Evolutionary conservation across 2,113 vertebrate genomes (phyloP).

Genomic region (Porphyrio hochstetteri): DNA sequence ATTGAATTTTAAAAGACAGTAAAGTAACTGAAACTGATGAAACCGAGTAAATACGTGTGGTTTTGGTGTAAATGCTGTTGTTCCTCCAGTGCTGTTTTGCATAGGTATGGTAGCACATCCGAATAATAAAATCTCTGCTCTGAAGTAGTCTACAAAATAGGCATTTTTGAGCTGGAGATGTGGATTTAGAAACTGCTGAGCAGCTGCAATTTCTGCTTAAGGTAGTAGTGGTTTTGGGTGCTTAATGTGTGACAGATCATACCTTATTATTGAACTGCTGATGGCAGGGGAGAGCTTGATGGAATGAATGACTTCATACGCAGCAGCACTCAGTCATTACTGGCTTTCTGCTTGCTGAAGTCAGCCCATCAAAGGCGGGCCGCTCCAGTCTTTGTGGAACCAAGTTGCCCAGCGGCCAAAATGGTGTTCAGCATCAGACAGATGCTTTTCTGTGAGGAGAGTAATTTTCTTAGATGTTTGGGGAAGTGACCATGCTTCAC

Average conservation of each 20-base stretch:
- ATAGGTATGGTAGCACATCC: neutral
- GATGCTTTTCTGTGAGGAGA: neutral
- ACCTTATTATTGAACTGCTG: neutral
- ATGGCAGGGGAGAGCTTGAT: neutral
- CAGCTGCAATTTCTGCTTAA: neutral
- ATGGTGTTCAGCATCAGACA: neutral
- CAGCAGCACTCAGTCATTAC: neutral
- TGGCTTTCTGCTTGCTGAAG: neutral
- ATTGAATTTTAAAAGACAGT: neutral
- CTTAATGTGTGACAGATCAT: neutral
- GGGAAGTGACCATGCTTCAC: neutral
- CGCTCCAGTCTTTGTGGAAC: neutral
- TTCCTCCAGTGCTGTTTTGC: neutral
- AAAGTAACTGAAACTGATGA: neutral
- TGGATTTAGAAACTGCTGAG: neutral
- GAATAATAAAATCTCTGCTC: neutral
- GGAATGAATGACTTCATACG: neutral
- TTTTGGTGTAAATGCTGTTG: neutral
- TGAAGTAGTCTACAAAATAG: rapidly evolving
- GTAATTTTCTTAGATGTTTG: rapidly evolving
- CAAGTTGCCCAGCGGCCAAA: neutral
- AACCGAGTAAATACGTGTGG: rapidly evolving
- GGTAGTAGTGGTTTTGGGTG: neutral
- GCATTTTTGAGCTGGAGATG: neutral
- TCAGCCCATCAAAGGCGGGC: neutral